A percentile compares a stretch with the other conserved stretches of the same genome.
Evolutionary conservation across 2,888 invertebrate genomes (phyloP).

Genomic region (Metellina segmentata): DNA sequence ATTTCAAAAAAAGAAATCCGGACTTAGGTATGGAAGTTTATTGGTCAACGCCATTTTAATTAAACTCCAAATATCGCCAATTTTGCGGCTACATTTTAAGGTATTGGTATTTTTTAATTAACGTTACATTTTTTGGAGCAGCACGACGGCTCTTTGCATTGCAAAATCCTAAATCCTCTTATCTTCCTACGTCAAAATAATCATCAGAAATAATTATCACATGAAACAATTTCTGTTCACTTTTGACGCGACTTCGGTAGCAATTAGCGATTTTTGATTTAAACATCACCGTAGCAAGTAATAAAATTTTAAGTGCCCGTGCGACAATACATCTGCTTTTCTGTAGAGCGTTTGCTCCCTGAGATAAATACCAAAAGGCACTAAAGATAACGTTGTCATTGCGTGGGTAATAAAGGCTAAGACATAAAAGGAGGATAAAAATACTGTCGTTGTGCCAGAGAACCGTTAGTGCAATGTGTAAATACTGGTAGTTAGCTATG

Average conservation of each 20-base stretch:
- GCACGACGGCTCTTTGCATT: too few species aligned
- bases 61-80: too few species aligned
- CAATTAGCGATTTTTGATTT: constrained; percentile 42
- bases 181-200: neutral
- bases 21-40: too few species aligned
- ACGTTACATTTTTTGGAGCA: too few species aligned
- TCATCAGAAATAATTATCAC: too few species aligned
- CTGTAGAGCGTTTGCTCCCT: constrained; percentile 10
- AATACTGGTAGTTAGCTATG: constrained; percentile 54
- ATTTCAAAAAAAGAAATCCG: too few species aligned
- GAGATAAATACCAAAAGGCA: constrained; percentile 53
- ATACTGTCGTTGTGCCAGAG: constrained; percentile 13
- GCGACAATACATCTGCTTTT: constrained; percentile 54
- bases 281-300: constrained; percentile 34
- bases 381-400: constrained; percentile 71
- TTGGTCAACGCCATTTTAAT: too few species aligned
- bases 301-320: constrained; percentile 58
- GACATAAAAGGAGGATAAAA: constrained; percentile 31
- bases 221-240: neutral
- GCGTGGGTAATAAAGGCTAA: constrained; percentile 70
- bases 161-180: neutral
- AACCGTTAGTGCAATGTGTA: constrained; percentile 40
- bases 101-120: too few species aligned
- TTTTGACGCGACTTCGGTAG: neutral
- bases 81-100: too few species aligned